Conservation (phyloP, 2,888 invertebrate genomes). For the Nysson spinosus region DNA sequence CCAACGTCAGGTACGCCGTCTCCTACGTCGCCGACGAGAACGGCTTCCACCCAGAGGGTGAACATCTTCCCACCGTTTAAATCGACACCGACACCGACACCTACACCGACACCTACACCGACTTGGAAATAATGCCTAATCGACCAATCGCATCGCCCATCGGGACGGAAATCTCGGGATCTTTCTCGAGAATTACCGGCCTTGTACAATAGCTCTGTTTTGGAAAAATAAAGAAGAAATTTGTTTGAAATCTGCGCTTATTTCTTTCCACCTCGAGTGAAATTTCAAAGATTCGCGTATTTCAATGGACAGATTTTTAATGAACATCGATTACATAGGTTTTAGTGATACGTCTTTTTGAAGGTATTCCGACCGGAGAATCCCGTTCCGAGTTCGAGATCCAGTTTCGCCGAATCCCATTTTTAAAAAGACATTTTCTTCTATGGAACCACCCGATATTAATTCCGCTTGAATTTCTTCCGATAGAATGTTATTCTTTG, state of each 20-base stretch:
- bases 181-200: neutral
- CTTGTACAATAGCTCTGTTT: slow-evolving; percentile 12
- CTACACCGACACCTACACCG: too few relatives aligned
- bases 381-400: slow-evolving; percentile 38
- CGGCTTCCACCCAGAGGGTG: slow-evolving; percentile 64
- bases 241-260: neutral
- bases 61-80: slow-evolving; percentile 53
- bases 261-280: too few relatives aligned
- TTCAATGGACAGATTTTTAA: neutral
- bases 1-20: slow-evolving; percentile 57
- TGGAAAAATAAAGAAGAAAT: slow-evolving; percentile 16
- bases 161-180: too few relatives aligned
- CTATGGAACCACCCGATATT: neutral
- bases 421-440: slow-evolving; percentile 42
- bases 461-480: slow-evolving; percentile 22
- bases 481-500: neutral
- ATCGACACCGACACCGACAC: too few relatives aligned
- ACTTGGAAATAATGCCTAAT: too few relatives aligned
- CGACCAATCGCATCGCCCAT: too few relatives aligned
- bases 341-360: slow-evolving; percentile 51
- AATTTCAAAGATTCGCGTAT: neutral
- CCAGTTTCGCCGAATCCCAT: slow-evolving; percentile 44
- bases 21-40: slow-evolving; percentile 63
- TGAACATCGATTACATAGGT: slow-evolving; percentile 33
- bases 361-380: slow-evolving; percentile 63